A percentile compares a stretch with the other conserved stretches of the same genome.
These are phyloP conservation scores for Furnarius figulus DNA, from an alignment of 2,113 vertebrate species.

Conservation along the genomic window DNA sequence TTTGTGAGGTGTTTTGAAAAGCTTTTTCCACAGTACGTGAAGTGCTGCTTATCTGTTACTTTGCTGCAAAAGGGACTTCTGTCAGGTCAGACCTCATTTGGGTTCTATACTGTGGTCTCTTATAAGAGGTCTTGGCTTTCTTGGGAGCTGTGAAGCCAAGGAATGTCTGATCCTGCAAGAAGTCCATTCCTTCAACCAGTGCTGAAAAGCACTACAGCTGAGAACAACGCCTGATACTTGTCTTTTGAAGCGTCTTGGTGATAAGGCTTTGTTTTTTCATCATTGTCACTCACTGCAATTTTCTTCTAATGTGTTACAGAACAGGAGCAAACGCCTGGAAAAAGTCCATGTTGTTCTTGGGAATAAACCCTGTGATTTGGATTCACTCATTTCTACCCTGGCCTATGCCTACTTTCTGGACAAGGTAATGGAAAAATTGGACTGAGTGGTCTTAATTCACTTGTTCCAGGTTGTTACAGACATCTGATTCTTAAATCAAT, in stretches of 20 bases:
- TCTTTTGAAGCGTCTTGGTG: neutral
- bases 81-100: neutral
- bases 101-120: fast-evolving
- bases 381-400: conserved; percentile 87
- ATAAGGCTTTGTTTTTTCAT: neutral
- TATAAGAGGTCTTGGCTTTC: neutral
- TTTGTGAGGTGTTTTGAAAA: neutral
- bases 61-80: neutral
- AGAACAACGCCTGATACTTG: neutral
- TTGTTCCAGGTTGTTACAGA: neutral
- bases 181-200: neutral
- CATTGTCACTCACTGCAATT: neutral
- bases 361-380: conserved; percentile 85
- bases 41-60: neutral
- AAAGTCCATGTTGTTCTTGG: conserved; percentile 88
- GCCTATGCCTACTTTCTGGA: conserved; percentile 88
- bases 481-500: neutral
- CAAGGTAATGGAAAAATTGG: conserved; percentile 78
- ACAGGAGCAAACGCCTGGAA: conserved; percentile 70
- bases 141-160: neutral
- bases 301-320: conserved; percentile 76
- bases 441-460: neutral
- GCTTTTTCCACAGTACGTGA: fast-evolving
- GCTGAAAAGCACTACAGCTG: neutral
- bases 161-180: neutral